These are phyloP conservation scores for Pterois miles DNA, from an alignment of 2,797 vertebrate genomes.

Conservation along the genomic window DNA sequence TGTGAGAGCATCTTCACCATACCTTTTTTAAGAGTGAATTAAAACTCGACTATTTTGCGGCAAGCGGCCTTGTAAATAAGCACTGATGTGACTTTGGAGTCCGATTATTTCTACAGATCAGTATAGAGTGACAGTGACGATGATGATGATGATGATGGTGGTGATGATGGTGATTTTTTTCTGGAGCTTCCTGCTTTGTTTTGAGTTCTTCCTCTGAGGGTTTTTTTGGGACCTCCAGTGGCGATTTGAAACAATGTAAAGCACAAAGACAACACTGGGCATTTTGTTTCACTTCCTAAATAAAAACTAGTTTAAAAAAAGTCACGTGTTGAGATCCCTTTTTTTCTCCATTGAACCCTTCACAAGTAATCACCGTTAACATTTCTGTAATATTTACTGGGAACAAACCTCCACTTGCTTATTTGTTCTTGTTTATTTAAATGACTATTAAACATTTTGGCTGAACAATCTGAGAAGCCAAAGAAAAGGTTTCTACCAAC, in stretches of 20 bases:
- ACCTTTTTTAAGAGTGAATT: slow-evolving; percentile 63
- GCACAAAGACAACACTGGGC: slow-evolving; percentile 86
- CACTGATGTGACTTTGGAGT: slow-evolving; percentile 78
- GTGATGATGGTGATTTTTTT: slow-evolving; percentile 39
- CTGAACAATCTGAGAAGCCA: background rate
- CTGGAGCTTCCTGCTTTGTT: slow-evolving; percentile 72
- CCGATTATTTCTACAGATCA: slow-evolving; percentile 84
- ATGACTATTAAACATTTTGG: background rate
- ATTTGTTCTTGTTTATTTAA: background rate
- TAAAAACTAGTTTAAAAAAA: slow-evolving; percentile 79
- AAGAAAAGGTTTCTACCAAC: background rate
- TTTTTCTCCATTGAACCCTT: background rate
- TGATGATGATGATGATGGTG: slow-evolving; percentile 19
- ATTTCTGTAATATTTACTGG: background rate
- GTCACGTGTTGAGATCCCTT: background rate
- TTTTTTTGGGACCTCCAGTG: slow-evolving; percentile 56
- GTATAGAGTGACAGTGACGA: slow-evolving; percentile 74
- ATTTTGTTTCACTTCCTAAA: slow-evolving; percentile 87
- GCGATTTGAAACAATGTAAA: slow-evolving; percentile 82
- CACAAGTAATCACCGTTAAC: background rate
- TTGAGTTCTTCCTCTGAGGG: slow-evolving; percentile 70
- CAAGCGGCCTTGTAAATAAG: slow-evolving; percentile 83
- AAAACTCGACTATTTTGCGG: slow-evolving; percentile 71
- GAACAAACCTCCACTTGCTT: background rate
- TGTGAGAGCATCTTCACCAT: slow-evolving; percentile 50